Evolutionary conservation across 2,797 vertebrate genomes (phyloP).

Genomic region (Enteromius viviparus): DNA sequence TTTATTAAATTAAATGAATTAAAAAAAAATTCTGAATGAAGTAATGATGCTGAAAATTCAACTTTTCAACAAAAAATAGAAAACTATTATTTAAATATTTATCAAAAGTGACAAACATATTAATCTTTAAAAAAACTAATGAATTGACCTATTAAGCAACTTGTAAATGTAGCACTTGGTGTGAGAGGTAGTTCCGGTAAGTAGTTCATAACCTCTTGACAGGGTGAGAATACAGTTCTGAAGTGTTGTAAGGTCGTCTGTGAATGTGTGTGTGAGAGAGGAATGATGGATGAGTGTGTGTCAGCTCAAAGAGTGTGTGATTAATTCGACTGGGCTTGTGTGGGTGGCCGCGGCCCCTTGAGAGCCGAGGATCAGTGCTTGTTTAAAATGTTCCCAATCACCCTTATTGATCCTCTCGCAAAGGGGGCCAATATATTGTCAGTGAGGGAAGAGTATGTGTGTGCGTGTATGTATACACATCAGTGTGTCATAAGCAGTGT

Average conservation of each 20-base stretch:
- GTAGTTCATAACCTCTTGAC: conserved; percentile 17
- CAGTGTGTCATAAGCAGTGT: not conserved
- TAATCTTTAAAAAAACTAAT: not conserved
- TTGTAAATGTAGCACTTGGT: not conserved
- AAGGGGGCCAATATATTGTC: conserved; percentile 58
- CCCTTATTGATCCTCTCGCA: conserved; percentile 61
- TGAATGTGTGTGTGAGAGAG: conserved; percentile 2
- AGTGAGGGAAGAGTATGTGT: conserved; percentile 31
- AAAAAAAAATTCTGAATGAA: not conserved
- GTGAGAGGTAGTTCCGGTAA: not conserved
- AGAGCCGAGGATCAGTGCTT: conserved; percentile 55
- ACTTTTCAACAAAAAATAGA: not conserved
- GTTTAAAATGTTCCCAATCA: conserved; percentile 63
- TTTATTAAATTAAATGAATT: too few relatives aligned
- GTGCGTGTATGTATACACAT: not conserved
- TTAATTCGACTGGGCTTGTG: conserved; percentile 60
- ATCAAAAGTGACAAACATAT: not conserved
- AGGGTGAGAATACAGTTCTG: not conserved
- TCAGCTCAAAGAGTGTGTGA: conserved; percentile 54
- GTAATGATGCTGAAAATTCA: not conserved
- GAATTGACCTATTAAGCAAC: not conserved
- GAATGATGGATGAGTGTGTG: conserved; percentile 58
- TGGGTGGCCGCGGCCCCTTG: conserved; percentile 58
- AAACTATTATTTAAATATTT: not conserved
- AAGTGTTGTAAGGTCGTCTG: conserved; percentile 11